phyloP scores from a whole-genome alignment of 2,888 invertebrate species.

The Unio delphinus region DNA sequence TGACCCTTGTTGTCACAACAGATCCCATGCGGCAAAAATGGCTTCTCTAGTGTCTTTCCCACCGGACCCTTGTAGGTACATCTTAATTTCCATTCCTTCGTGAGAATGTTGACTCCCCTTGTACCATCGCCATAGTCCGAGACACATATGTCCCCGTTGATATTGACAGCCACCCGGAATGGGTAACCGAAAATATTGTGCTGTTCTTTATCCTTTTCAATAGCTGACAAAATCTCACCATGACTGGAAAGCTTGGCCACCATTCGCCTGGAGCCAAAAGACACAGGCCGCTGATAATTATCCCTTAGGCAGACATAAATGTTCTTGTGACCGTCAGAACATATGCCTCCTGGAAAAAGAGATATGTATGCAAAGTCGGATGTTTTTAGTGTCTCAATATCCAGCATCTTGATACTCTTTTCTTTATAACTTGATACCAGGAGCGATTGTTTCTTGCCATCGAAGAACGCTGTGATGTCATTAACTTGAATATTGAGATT shows the following conservation, averaged over 20 bases:
- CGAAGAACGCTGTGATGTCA: conserved; percentile 24
- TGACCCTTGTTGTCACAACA: conserved; percentile 37
- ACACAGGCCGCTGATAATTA: conserved; percentile 25
- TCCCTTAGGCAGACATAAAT: conserved; percentile 40
- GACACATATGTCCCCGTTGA: conserved; percentile 35
- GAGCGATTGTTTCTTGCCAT: conserved; percentile 24
- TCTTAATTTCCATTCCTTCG: conserved; percentile 26
- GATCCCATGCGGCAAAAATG: conserved; percentile 42
- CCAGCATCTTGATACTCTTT: conserved; percentile 36
- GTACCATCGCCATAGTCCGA: conserved; percentile 39
- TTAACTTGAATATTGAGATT: conserved; percentile 34
- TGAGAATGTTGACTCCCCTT: conserved; percentile 30
- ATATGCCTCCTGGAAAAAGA: conserved; percentile 32
- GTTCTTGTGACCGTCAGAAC: conserved; percentile 25
- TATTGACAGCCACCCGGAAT: conserved; percentile 33
- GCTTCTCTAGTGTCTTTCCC: conserved; percentile 21
- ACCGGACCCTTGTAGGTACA: conserved; percentile 29
- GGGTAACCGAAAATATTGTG: conserved; percentile 36
- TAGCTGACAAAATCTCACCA: conserved; percentile 33
- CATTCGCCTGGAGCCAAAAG: conserved; percentile 30
- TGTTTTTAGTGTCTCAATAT: conserved; percentile 29
- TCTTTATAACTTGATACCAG: conserved; percentile 38
- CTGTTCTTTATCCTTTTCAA: conserved; percentile 36
- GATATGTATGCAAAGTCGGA: conserved; percentile 37
- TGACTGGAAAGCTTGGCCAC: conserved; percentile 36